A percentile compares a stretch with the other conserved stretches of the same genome.
These are phyloP conservation scores for Tetanocera ferruginea DNA, from an alignment of 2,888 invertebrate species.

Conservation along the genomic window DNA sequence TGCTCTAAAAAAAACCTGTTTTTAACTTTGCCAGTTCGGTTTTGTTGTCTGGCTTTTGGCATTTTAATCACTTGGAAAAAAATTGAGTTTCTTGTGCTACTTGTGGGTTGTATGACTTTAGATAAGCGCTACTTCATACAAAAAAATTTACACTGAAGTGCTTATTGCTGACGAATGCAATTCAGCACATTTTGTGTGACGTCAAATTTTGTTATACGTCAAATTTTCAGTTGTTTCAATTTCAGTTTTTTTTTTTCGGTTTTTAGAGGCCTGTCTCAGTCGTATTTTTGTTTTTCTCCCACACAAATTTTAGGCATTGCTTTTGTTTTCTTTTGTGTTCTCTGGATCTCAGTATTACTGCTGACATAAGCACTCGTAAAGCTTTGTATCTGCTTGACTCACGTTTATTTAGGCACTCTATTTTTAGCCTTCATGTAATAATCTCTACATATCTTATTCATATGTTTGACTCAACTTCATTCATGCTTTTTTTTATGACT, in stretches of 20 bases:
- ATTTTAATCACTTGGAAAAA: not conserved
- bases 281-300: not conserved
- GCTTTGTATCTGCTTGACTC: not conserved
- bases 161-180: not conserved
- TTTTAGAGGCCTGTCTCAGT: constrained; percentile 12
- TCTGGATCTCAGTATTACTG: not conserved
- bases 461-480: not conserved
- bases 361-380: not conserved
- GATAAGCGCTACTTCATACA: not conserved
- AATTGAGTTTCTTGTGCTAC: not conserved
- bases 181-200: not conserved
- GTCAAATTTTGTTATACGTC: not conserved
- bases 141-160: not conserved
- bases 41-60: not conserved
- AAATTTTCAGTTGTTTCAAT: not conserved
- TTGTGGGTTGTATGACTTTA: not conserved
- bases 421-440: not conserved
- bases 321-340: not conserved
- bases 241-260: not conserved
- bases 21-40: not conserved
- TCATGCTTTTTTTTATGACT: not conserved
- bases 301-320: not conserved
- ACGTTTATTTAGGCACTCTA: not conserved
- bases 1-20: not conserved
- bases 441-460: not conserved